Base-by-base conservation (phyloP, 2,888 invertebrate species). In the Bedellia somnulentella region DNA sequence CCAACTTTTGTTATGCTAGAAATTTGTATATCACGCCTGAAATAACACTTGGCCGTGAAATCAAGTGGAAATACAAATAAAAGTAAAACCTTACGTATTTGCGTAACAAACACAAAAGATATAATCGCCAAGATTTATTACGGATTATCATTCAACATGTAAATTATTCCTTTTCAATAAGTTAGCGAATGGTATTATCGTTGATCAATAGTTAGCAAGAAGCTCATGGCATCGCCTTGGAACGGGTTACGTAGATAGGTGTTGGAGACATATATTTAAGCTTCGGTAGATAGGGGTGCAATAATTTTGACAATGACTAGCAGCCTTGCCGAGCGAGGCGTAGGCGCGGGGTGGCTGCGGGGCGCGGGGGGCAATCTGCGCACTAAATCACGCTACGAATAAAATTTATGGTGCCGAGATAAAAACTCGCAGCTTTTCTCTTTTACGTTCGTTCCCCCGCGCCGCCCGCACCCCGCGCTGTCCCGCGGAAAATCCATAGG, bases 371-470 rank as follows among this genome's bases (percentile, higher is more conserved):
- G 71, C 73, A 75, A 78, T 78, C 77, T 77, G 73, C 63, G 75
- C 77, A 76, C 76, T 77, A 77, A 77, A 77, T 77, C 77, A 77
- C 77, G 77, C 71, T 77, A 68, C 77, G 77, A 77, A 77, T 77
- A 77, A 77, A 77, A 77, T 77, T 77, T 77, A 77, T 77, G 77
- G 77, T 68, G 71, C 71, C 75, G 75, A 78, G 77, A 78, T 78
- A 78, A 78, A 78, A 78, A 78, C 77, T 77, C 77, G 77, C 75
- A 78, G 77, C 77, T 78, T 77, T 78, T 77, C 77, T 78, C 77
- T 77, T 77, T 76, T 76, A 75, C 73, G 73, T 73, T 71, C 70
- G 66, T 71, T 68, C 62, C 59, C 63, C 58, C 52, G 48, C 38
- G 41, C 41, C 29, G 45, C 43, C 41, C 40, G 46, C 34, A 42